Conservation (phyloP, 2,888 invertebrate species). For the Argyresthia goedartella region DNA sequence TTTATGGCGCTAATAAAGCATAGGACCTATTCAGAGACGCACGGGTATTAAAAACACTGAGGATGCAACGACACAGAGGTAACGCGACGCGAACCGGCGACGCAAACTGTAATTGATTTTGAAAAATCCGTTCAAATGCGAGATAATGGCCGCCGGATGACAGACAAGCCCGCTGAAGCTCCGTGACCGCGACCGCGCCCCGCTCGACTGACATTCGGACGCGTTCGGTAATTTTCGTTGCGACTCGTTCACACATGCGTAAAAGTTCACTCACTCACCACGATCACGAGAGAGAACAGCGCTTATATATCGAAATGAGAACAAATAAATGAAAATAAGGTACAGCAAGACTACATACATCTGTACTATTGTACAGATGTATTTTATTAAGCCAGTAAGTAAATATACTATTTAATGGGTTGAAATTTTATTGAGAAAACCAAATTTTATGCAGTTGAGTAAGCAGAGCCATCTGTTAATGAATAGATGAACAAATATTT, state of each 20-base stretch:
- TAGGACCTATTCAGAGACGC: not conserved
- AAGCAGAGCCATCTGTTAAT: not conserved
- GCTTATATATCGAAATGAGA: no score
- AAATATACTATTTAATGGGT: not conserved
- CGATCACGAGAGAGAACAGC: conserved; percentile 2
- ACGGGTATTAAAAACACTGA: no score
- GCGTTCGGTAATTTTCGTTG: conserved; percentile 59
- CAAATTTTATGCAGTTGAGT: no score
- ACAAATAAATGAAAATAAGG: not conserved
- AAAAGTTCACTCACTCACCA: conserved; percentile 39
- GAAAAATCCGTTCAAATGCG: conserved; percentile 67
- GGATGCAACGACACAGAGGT: no score
- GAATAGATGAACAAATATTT: not conserved
- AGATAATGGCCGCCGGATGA: conserved; percentile 75
- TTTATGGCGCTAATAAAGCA: conserved; percentile 11
- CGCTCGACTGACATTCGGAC: conserved; percentile 70
- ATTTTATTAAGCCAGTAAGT: not conserved
- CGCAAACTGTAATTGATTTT: conserved; percentile 62
- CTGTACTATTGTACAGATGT: not conserved
- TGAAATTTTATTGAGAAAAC: not conserved
- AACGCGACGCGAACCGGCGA: conserved; percentile 36
- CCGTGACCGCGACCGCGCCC: conserved; percentile 74
- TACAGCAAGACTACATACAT: not conserved
- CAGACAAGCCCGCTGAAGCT: conserved; percentile 60
- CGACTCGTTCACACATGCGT: conserved; percentile 67